Percentiles rank a stretch among this genome's conserved stretches.
Conservation (phyloP, 2,888 invertebrate genomes). For the Oligia fasciuncula region DNA sequence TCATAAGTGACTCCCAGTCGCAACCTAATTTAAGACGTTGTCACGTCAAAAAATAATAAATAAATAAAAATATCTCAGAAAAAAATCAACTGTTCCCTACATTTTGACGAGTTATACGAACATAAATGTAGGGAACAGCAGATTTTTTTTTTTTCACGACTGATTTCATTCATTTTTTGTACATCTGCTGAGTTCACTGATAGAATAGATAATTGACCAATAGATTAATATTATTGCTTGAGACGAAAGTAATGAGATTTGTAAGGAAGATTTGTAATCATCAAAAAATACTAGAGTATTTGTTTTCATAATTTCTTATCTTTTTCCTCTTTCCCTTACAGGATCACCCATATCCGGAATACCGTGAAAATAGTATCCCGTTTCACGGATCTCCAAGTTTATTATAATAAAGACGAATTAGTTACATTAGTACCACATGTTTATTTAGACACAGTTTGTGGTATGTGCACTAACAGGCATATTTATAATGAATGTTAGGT, state of each 20-base stretch:
- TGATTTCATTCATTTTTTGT: no score
- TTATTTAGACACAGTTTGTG: slow-evolving; percentile 74
- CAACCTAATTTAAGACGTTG: no score
- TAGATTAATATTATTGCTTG: background rate
- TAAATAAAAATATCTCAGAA: no score
- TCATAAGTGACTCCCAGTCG: no score
- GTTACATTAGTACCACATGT: slow-evolving; percentile 76
- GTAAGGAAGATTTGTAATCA: no score
- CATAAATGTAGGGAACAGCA: no score
- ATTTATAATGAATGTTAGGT: slow-evolving; percentile 40
- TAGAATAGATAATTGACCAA: background rate
- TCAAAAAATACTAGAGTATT: background rate
- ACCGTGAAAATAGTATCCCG: slow-evolving; percentile 72
- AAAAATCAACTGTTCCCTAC: no score
- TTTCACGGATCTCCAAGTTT: slow-evolving; percentile 72
- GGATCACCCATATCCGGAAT: slow-evolving; percentile 68
- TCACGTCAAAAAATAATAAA: no score
- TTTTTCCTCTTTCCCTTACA: slow-evolving; percentile 60
- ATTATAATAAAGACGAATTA: slow-evolving; percentile 69
- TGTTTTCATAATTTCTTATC: background rate
- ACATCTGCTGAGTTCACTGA: background rate
- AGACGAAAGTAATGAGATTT: background rate
- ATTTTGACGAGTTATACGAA: no score
- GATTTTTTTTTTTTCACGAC: no score
- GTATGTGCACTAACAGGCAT: slow-evolving; percentile 68